phyloP scores from a whole-genome alignment of 2,797 vertebrate species.

The Tarsius wallacei region DNA sequence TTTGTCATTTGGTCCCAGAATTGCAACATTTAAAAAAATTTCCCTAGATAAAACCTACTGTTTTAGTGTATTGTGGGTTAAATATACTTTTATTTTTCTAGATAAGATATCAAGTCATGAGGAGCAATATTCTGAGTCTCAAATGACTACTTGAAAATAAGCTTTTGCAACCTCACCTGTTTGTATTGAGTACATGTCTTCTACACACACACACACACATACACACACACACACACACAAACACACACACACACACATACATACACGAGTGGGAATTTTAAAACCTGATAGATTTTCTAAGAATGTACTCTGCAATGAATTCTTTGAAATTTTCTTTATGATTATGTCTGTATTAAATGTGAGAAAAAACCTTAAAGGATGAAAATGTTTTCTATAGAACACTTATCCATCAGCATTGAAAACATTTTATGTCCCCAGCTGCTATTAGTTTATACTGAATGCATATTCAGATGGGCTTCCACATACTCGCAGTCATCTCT shows the following conservation, averaged over 20 bases:
- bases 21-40: not conserved
- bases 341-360: slow-evolving; percentile 73
- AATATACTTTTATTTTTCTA: slow-evolving; percentile 38
- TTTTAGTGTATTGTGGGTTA: slow-evolving; percentile 1
- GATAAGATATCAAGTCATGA: slow-evolving; percentile 19
- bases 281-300: slow-evolving; percentile 53
- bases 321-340: slow-evolving; percentile 75
- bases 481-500: slow-evolving; percentile 53
- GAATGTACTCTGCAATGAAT: slow-evolving; percentile 62
- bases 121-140: slow-evolving; percentile 7
- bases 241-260: not conserved
- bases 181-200: not conserved
- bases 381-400: slow-evolving; percentile 72
- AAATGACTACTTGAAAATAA: slow-evolving; percentile 55
- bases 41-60: not conserved
- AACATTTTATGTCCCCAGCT: slow-evolving; percentile 76
- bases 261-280: not conserved
- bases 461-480: slow-evolving; percentile 65
- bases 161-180: not conserved
- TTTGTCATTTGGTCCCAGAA: not conserved
- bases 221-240: not conserved
- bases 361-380: slow-evolving; percentile 52
- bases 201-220: not conserved
- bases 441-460: slow-evolving; percentile 77
- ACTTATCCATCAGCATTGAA: slow-evolving; percentile 74